Conservation (phyloP, 2,888 invertebrate species). For the Atethmia centrago region DNA sequence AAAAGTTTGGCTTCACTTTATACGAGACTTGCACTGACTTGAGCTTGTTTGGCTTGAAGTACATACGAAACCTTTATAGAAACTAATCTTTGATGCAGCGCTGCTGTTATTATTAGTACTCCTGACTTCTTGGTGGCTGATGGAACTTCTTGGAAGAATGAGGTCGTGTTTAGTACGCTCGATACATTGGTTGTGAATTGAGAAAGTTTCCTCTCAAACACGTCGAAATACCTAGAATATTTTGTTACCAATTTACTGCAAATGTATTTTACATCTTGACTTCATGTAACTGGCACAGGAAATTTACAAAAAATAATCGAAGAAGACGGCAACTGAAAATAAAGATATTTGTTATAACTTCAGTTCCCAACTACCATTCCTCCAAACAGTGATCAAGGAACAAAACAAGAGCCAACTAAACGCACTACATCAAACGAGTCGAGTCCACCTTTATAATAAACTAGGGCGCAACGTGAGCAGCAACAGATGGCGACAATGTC, state of each 20-base stretch:
- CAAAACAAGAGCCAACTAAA: constrained; percentile 60
- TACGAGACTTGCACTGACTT: constrained; percentile 70
- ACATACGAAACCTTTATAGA: constrained; percentile 69
- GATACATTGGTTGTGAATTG: not conserved
- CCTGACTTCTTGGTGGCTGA: constrained; percentile 4
- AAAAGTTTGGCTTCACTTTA: constrained; percentile 79
- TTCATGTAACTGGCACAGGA: not conserved
- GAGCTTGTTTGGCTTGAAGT: constrained; percentile 70
- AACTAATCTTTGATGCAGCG: constrained; percentile 71
- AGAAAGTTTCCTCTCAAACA: not conserved
- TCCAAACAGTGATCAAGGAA: constrained; percentile 56
- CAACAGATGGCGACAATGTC: constrained; percentile 88
- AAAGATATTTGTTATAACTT: not conserved
- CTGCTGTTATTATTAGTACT: constrained; percentile 54
- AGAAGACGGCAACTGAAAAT: not conserved
- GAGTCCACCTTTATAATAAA: constrained; percentile 85
- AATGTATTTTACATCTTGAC: not conserved
- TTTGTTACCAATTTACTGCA: not conserved
- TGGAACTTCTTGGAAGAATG: constrained; percentile 8
- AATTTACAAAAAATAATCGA: not conserved
- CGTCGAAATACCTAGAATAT: too few species aligned
- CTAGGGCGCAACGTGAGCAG: constrained; percentile 80
- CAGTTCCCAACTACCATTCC: constrained; percentile 51
- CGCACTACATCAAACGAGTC: constrained; percentile 71
- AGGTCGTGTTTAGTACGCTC: not conserved